A percentile compares a stretch with the other conserved stretches of the same genome.
Evolutionary conservation across 2,888 invertebrate species (phyloP).

Genomic region (Drosophila pseudotakahashii): DNA sequence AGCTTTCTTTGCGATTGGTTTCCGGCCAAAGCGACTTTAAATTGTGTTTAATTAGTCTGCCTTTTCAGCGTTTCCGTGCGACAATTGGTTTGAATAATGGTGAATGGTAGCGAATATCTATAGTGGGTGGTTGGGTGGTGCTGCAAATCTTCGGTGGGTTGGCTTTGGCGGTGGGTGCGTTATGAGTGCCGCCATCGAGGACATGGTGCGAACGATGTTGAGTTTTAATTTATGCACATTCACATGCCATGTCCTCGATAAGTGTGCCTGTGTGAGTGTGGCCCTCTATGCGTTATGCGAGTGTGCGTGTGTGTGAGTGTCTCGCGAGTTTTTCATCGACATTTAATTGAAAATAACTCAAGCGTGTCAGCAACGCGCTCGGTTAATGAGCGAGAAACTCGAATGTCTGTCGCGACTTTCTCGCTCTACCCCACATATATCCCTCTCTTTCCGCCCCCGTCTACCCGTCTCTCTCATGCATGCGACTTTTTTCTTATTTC

Average conservation of each 20-base stretch:
- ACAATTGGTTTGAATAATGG: slow-evolving; percentile 62
- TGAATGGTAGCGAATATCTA: slow-evolving; percentile 26
- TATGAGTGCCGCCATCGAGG: slow-evolving; percentile 63
- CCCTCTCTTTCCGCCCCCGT: not conserved
- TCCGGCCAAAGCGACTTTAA: slow-evolving; percentile 12
- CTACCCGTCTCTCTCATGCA: slow-evolving; percentile 22
- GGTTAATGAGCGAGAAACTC: slow-evolving; percentile 81
- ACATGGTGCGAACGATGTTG: slow-evolving; percentile 45
- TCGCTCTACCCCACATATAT: slow-evolving; percentile 1
- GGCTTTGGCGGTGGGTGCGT: slow-evolving; percentile 22
- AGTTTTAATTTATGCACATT: slow-evolving; percentile 71
- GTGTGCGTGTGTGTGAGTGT: slow-evolving; percentile 35
- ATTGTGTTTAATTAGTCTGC: slow-evolving; percentile 43
- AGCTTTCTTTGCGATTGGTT: not conserved
- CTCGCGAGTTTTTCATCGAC: slow-evolving; percentile 70
- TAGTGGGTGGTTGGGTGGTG: not conserved
- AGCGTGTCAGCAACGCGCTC: slow-evolving; percentile 76
- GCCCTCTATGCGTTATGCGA: slow-evolving; percentile 16
- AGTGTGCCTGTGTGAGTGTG: slow-evolving; percentile 9
- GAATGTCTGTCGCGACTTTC: slow-evolving; percentile 67
- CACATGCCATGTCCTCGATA: slow-evolving; percentile 43
- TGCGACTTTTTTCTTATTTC: slow-evolving; percentile 28
- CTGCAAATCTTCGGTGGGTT: slow-evolving; percentile 9
- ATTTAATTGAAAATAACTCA: slow-evolving; percentile 81
- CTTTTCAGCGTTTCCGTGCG: slow-evolving; percentile 47